Percentiles rank a stretch among this genome's conserved stretches.
phyloP scores from a whole-genome alignment of 2,888 invertebrate species.

The Nemapogon koenigi region DNA sequence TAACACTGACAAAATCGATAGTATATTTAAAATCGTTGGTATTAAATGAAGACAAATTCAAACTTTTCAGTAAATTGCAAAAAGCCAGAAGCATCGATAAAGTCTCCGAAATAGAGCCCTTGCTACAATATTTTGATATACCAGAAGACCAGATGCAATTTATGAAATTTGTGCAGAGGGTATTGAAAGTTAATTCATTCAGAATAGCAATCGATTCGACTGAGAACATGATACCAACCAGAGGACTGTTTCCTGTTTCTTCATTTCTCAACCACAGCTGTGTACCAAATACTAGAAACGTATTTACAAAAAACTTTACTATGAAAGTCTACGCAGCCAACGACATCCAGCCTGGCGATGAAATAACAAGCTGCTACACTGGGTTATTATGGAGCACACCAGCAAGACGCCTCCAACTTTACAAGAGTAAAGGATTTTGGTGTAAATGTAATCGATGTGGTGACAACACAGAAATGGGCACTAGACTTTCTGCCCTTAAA shows the following conservation, averaged over 20 bases:
- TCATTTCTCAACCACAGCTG: conserved; percentile 74
- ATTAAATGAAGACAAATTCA: conserved; percentile 36
- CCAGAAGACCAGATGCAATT: conserved; percentile 54
- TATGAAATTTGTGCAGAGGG: conserved; percentile 56
- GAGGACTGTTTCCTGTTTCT: conserved; percentile 71
- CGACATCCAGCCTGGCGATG: conserved; percentile 63
- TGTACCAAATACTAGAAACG: conserved; percentile 70
- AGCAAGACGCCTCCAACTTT: conserved; percentile 65
- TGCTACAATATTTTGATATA: conserved; percentile 47
- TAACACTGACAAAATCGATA: conserved; percentile 25
- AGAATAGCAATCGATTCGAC: conserved; percentile 46
- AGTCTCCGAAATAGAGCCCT: conserved; percentile 52
- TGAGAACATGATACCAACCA: conserved; percentile 40
- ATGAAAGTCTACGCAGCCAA: conserved; percentile 66
- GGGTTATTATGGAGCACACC: conserved; percentile 72
- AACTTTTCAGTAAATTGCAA: conserved; percentile 53
- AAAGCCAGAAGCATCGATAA: conserved; percentile 34
- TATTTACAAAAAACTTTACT: conserved; percentile 56
- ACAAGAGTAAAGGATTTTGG: conserved; percentile 69
- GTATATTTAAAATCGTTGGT: conserved; percentile 36
- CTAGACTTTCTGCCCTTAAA: conserved; percentile 56
- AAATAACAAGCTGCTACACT: conserved; percentile 71
- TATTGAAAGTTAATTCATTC: conserved; percentile 71
- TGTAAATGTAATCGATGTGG: conserved; percentile 69
- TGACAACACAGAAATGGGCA: conserved; percentile 69